Base-by-base conservation (phyloP, 1,140 invertebrate genomes). In the Zaprionus gabonicus region DNA sequence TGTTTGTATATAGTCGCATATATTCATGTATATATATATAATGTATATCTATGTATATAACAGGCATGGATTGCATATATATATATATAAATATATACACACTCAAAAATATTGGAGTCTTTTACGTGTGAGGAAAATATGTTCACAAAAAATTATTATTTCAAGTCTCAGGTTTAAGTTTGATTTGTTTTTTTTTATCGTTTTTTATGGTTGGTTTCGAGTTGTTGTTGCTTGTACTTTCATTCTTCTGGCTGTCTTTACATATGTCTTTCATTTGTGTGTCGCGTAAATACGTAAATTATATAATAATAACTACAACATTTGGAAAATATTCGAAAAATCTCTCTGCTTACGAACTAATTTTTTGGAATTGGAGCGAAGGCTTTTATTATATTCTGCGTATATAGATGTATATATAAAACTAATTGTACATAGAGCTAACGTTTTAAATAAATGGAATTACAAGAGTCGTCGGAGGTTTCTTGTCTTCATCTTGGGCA, bases 361-460 rank as follows among this genome's bases (percentile, higher is more conserved):
- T 80, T 90, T 85, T 90, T 90, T 90, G 85, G 85, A 90, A 90
- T 90, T 82, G 82, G 82, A 90, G 85, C 86, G 82, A 90, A 90
- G 85, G 81, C 81, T 82, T 72, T 75, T 44, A 74, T 68, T 66
- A 56, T 66, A 56, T 49, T 60, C 68, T 71, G 55, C 38, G 78
- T 68, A 75, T 56, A 62, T 55, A 59, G 46, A 65, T 59, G 72
- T 57, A 31, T 59, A 78, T 57, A 74, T 88, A 82, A 58, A 78
- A 66, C 68, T 78, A 83, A 57, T 63, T 81, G 64, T 75, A 76
- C 60, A 78, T 72, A 74, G 63, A 74, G 69, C 70, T 76, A 53
- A 74, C 53, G 67, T 77, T 68, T 68, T 82, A 76, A 71, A 74
- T 73, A 76, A 78, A 84, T 74, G 81, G 76, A 90, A 90, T 79